Conservation (phyloP, 2,797 vertebrate genomes). For the Fistularia commersonii region DNA sequence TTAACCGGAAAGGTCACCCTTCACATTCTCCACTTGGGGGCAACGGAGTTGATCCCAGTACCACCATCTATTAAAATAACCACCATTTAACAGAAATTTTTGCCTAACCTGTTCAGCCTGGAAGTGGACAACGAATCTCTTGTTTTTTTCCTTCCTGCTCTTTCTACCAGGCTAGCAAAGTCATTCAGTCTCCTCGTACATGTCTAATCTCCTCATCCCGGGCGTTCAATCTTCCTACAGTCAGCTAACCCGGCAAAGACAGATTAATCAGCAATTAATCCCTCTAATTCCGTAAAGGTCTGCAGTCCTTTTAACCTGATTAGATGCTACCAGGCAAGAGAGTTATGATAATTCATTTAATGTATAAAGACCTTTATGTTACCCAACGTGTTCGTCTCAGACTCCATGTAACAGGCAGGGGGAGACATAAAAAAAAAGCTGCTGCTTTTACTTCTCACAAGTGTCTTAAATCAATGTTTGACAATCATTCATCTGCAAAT, state of each 20-base stretch:
- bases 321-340: constrained; percentile 24
- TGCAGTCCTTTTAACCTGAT: constrained; percentile 35
- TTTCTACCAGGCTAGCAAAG: neutral
- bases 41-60: too few relatives aligned
- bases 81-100: neutral
- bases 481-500: neutral
- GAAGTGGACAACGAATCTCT: constrained; percentile 3
- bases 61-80: neutral
- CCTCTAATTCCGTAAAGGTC: constrained; percentile 51
- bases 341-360: constrained; percentile 22
- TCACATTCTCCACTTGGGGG: too few relatives aligned
- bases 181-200: constrained; percentile 19
- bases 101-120: neutral
- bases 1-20: too few relatives aligned
- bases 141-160: too few relatives aligned
- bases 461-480: neutral
- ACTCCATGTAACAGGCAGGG: neutral
- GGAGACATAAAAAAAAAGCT: neutral
- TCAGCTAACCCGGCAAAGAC: constrained; percentile 50
- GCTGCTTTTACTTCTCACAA: neutral
- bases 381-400: constrained; percentile 4
- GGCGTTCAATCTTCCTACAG: constrained; percentile 33
- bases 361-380: constrained; percentile 27
- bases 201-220: constrained; percentile 52
- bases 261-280: constrained; percentile 64